Evolutionary conservation across 2,113 vertebrate genomes (phyloP).

Genomic region (Corvus cornix): DNA sequence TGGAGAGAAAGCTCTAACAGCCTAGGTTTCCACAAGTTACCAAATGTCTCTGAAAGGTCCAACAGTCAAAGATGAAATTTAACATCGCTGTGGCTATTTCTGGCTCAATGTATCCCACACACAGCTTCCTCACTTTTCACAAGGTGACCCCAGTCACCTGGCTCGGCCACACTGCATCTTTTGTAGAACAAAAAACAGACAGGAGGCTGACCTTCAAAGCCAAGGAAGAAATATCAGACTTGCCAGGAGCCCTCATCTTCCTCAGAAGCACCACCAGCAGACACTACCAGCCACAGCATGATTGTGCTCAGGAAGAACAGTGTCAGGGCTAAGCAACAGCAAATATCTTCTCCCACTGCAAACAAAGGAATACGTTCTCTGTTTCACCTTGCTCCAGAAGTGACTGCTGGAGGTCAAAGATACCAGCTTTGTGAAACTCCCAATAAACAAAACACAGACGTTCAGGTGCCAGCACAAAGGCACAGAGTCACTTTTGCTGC

Average conservation of each 20-base stretch:
- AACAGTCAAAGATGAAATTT: neutral
- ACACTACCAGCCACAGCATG: neutral
- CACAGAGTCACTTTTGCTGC: neutral
- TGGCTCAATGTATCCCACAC: neutral
- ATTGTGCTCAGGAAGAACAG: neutral
- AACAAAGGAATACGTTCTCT: neutral
- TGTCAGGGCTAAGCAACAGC: neutral
- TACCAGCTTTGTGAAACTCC: neutral
- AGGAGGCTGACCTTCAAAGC: neutral
- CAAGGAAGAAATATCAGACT: neutral
- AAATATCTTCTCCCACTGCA: neutral
- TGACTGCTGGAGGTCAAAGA: neutral
- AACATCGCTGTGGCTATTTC: neutral
- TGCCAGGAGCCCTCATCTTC: neutral
- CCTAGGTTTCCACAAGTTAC: neutral
- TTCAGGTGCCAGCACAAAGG: neutral
- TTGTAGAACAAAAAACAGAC: neutral
- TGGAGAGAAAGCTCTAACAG: accelerated
- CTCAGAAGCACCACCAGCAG: neutral
- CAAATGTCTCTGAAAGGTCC: neutral
- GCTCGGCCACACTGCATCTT: accelerated
- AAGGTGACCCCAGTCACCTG: neutral
- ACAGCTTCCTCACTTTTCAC: neutral
- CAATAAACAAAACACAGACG: neutral
- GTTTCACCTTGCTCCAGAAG: neutral